Evolutionary conservation across 2,888 invertebrate genomes (phyloP).

Genomic region (Deilephila elpenor): DNA sequence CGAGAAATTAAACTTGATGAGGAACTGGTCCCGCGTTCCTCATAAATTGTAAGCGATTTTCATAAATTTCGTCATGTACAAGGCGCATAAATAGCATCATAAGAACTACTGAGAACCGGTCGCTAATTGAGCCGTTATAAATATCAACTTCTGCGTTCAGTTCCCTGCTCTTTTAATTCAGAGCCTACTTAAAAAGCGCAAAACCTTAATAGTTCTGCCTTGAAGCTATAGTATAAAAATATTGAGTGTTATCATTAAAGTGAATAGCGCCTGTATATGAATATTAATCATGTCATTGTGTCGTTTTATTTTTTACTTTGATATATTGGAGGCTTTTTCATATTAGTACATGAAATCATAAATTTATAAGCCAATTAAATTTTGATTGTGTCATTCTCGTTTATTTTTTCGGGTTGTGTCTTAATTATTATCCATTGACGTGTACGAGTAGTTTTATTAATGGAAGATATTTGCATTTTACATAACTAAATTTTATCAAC

Average conservation of each 20-base stretch:
- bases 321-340: background rate
- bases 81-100: conserved; percentile 55
- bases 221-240: conserved; percentile 18
- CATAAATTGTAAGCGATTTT: conserved; percentile 62
- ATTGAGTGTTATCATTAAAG: conserved; percentile 24
- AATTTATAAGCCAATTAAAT: conserved; percentile 4
- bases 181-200: conserved; percentile 24
- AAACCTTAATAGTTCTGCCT: conserved; percentile 25
- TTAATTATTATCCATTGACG: background rate
- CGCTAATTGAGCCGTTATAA: conserved; percentile 65
- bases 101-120: conserved; percentile 51
- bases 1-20: conserved; percentile 37
- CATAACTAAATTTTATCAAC: no score
- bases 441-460: background rate
- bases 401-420: background rate
- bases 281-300: conserved; percentile 9
- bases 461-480: no score
- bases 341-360: conserved; percentile 11
- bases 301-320: conserved; percentile 21
- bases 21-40: conserved; percentile 37
- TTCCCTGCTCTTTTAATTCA: conserved; percentile 45
- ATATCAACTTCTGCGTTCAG: conserved; percentile 56
- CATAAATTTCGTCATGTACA: conserved; percentile 56
- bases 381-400: background rate
- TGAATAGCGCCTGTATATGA: conserved; percentile 22